Evolutionary conservation across 2,888 invertebrate genomes (phyloP).

Genomic region (Stomorhina lunata): DNA sequence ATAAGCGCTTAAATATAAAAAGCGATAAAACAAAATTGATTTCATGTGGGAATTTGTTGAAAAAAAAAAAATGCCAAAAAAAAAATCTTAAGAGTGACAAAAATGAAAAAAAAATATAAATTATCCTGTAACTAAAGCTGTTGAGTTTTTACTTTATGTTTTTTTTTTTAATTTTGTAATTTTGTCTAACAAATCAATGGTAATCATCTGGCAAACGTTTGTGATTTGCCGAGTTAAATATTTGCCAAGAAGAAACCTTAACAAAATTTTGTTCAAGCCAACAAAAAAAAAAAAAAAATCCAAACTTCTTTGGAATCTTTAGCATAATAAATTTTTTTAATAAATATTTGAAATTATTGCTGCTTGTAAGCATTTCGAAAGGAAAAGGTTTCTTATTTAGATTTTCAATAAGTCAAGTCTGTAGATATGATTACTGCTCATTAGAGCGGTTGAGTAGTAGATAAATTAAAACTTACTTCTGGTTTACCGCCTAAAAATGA

Average conservation of each 20-base stretch:
- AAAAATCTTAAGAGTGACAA: background rate
- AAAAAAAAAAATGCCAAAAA: constrained; percentile 12
- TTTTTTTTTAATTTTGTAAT: constrained; percentile 42
- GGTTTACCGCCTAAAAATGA: too few species aligned
- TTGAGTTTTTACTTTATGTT: too few species aligned
- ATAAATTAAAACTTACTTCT: too few species aligned
- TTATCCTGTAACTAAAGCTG: background rate
- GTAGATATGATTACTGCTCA: background rate
- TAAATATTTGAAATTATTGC: background rate
- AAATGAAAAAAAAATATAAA: constrained; percentile 20
- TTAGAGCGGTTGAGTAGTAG: too few species aligned
- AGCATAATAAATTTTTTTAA: background rate
- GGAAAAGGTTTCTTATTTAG: constrained; percentile 25
- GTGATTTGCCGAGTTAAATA: constrained; percentile 4
- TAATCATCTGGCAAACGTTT: constrained; percentile 38
- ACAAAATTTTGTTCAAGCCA: background rate
- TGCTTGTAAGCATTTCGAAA: background rate
- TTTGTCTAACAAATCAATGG: constrained; percentile 51
- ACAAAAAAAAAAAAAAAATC: background rate
- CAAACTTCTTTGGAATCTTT: constrained; percentile 22
- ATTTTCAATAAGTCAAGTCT: background rate
- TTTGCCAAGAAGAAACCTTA: background rate
- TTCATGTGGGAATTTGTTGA: constrained; percentile 64
- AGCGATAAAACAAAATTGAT: constrained; percentile 63
- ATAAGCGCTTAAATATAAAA: constrained; percentile 55